These are phyloP conservation scores for Paracanthobrama guichenoti DNA, from an alignment of 2,113 vertebrate species.

Conservation along the genomic window DNA sequence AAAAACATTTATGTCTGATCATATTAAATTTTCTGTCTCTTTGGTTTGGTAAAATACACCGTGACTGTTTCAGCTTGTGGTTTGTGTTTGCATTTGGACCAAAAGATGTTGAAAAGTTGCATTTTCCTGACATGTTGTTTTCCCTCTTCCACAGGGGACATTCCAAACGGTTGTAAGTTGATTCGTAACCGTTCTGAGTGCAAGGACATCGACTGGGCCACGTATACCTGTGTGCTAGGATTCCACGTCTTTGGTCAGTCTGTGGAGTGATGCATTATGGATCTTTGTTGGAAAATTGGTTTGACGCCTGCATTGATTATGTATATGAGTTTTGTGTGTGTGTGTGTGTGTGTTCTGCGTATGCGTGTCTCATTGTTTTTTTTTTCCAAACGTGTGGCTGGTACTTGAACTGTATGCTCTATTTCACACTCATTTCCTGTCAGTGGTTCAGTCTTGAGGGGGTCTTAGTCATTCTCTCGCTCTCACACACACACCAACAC, in stretches of 20 bases:
- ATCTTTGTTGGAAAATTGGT: neutral
- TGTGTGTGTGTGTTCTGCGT: conserved; percentile 7
- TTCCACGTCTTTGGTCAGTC: conserved; percentile 95
- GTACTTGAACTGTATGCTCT: neutral
- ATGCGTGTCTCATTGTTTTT: neutral
- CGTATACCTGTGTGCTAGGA: conserved; percentile 95
- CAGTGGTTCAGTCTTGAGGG: neutral
- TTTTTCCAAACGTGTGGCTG: neutral
- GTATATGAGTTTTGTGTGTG: conserved; percentile 1
- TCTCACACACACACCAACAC: neutral
- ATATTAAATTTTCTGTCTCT: neutral
- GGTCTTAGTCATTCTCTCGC: neutral
- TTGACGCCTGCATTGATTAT: neutral
- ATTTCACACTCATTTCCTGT: neutral
- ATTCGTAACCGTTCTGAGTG: conserved; percentile 96
- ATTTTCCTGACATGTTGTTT: neutral
- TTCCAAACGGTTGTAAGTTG: conserved; percentile 90
- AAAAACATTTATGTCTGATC: neutral
- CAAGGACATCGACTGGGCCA: conserved; percentile 96
- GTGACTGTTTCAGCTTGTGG: neutral
- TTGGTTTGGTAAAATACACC: neutral
- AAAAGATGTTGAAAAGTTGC: neutral
- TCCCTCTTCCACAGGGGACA: conserved; percentile 83
- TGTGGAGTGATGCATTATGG: neutral
- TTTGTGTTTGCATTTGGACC: neutral